Conservation (phyloP, 2,888 invertebrate species). For the Eledona agricola region DNA sequence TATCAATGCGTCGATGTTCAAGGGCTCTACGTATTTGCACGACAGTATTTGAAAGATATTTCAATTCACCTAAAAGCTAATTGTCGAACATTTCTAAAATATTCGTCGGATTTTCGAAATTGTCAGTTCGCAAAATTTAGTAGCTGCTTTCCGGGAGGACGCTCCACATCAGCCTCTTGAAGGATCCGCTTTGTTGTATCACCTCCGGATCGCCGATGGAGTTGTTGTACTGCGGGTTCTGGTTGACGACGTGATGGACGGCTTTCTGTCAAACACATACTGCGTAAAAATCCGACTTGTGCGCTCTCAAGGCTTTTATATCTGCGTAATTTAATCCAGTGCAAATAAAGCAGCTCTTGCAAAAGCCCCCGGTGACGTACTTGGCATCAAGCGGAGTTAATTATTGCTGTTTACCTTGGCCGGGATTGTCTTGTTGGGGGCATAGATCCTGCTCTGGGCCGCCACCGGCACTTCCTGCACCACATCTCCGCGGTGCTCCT, state of each 20-base stretch:
- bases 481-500: slow-evolving; percentile 68
- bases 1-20: slow-evolving; percentile 45
- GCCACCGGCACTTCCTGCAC: slow-evolving; percentile 77
- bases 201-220: slow-evolving; percentile 77
- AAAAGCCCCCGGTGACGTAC: slow-evolving; percentile 30
- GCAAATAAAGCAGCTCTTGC: slow-evolving; percentile 15
- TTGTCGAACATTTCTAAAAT: slow-evolving; percentile 57
- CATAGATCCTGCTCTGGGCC: slow-evolving; percentile 79
- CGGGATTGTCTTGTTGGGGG: slow-evolving; percentile 66
- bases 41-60: slow-evolving; percentile 47
- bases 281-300: not conserved
- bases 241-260: slow-evolving; percentile 48
- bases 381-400: slow-evolving; percentile 35
- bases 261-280: slow-evolving; percentile 51
- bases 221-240: slow-evolving; percentile 60
- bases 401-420: slow-evolving; percentile 53
- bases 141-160: slow-evolving; percentile 79
- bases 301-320: no score
- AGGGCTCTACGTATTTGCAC: slow-evolving; percentile 59
- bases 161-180: slow-evolving; percentile 92
- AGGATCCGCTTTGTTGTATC: slow-evolving; percentile 91
- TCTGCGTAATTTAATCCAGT: no score
- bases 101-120: slow-evolving; percentile 47
- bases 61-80: slow-evolving; percentile 37
- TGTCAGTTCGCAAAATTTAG: slow-evolving; percentile 48